Evolutionary conservation across 2,113 vertebrate species (phyloP), one percentile per base, ranked within the genome.

Genomic region (Colinus virginianus): DNA sequence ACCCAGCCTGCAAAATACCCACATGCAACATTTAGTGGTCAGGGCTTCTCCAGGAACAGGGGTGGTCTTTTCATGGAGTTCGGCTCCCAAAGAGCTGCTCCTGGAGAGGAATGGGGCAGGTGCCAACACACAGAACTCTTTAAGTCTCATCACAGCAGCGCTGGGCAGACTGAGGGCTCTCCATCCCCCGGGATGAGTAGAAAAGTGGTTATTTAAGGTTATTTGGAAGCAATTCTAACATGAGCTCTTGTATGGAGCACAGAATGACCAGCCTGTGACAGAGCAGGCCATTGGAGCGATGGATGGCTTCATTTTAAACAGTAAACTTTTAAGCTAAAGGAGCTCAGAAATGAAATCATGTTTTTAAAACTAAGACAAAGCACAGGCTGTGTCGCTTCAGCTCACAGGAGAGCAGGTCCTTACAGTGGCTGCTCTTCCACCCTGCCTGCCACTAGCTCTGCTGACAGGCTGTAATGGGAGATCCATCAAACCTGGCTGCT

Each of bases 21-120:
- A 0, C 9, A 13, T 26, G 48, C n/a, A 90, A 48, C 21, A 38
- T 56, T 87, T 81, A 22, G 6, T 5, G 23, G 30, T 0, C 77
- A 64, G 25, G 34, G 9, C 32, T 87, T 38, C 84, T 76, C 43
- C 36, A 64, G 80, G 68, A 66, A 3, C 28, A 84, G 74, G 22
- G 84, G 6, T 15, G 45, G 17, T 7, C 2, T 0, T 0, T 26
- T 14, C 14, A 6, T 6, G 16, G 61, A 38, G 34, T 67, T 63
- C 51, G 22, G 10, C 14, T 87, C 32, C n/a, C 1, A 0, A 4
- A 42, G 58, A 43, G 32, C 42, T 49, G 30, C 46, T 80, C 8
- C 83, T 70, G 69, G 46, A 81, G 48, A 38, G 42, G 34, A 32
- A 67, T 14, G 7, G 46, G 55, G 21, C 48, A 84, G 22, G 14